phyloP scores from a whole-genome alignment of 2,888 invertebrate species.

The Synergus gifuensis region DNA sequence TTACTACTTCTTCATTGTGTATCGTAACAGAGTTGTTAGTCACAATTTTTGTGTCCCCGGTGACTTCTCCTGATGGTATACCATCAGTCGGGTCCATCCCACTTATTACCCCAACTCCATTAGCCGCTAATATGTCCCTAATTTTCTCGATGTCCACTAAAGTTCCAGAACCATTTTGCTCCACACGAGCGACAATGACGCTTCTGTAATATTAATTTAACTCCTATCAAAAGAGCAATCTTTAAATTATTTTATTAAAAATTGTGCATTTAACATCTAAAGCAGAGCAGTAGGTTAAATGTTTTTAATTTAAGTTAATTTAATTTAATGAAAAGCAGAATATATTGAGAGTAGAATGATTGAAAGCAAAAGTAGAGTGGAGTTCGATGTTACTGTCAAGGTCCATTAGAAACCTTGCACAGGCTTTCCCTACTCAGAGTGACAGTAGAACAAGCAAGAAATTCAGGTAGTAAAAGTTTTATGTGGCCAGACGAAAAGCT shows the following conservation, averaged over 20 bases:
- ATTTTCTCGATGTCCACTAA: conserved; percentile 75
- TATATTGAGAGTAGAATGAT: neutral
- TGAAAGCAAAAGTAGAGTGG: conserved; percentile 15
- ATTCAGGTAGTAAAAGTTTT: conserved; percentile 33
- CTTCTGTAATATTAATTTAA: conserved; percentile 63
- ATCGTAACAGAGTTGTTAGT: conserved; percentile 57
- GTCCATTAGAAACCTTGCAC: conserved; percentile 23
- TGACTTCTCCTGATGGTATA: conserved; percentile 21
- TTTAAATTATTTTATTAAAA: too few relatives aligned
- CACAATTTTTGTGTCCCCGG: conserved; percentile 44
- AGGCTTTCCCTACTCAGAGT: conserved; percentile 19
- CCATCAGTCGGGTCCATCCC: conserved; percentile 58
- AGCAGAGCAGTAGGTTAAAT: too few relatives aligned
- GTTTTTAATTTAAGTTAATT: too few relatives aligned
- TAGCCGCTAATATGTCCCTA: conserved; percentile 70
- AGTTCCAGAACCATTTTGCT: conserved; percentile 69
- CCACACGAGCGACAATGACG: conserved; percentile 73
- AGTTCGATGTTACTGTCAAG: conserved; percentile 30
- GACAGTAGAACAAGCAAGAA: conserved; percentile 30
- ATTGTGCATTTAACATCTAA: too few relatives aligned
- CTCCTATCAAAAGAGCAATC: neutral
- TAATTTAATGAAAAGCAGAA: neutral
- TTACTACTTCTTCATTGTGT: conserved; percentile 70
- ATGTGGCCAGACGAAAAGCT: conserved; percentile 25
- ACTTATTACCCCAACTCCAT: conserved; percentile 73